A percentile compares a stretch with the other conserved stretches of the same genome.
Evolutionary conservation across 35 echinoderm and acorn worm genomes (phyloP).

Genomic region (Strongylocentrotus purpuratus): DNA sequence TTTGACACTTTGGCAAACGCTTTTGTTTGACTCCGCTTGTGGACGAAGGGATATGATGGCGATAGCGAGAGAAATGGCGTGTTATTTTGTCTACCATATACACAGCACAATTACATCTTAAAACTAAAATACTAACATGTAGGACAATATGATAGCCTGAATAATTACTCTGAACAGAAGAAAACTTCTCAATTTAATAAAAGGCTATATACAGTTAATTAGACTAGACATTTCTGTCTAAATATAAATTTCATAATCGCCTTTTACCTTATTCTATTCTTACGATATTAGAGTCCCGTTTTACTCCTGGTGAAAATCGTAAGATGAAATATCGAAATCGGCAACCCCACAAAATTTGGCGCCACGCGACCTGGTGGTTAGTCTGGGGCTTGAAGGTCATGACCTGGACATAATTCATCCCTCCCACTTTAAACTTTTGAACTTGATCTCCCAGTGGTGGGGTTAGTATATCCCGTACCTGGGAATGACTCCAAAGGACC

Average conservation of each 20-base stretch:
- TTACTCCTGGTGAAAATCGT: not conserved
- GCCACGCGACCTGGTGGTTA: slow-evolving; percentile 14
- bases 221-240: not conserved
- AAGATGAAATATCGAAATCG: not conserved
- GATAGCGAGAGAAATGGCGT: not conserved
- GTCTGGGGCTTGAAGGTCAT: not conserved
- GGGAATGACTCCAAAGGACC: not conserved
- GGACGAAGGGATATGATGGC: not conserved
- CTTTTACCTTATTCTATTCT: not conserved
- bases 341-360: not conserved
- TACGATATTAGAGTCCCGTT: not conserved
- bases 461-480: not conserved
- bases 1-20: slow-evolving; percentile 1
- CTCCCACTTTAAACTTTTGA: slow-evolving; percentile 11
- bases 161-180: not conserved
- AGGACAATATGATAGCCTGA: not conserved
- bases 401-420: slow-evolving; percentile 8
- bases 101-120: not conserved
- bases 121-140: not conserved
- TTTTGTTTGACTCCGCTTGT: not conserved
- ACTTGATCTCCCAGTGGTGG: not conserved
- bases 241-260: not conserved
- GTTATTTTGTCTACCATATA: not conserved
- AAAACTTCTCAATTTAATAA: too few relatives aligned
- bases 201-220: too few relatives aligned